phyloP scores from a whole-genome alignment of 1,140 invertebrate species.

The Homalodisca vitripennis region DNA sequence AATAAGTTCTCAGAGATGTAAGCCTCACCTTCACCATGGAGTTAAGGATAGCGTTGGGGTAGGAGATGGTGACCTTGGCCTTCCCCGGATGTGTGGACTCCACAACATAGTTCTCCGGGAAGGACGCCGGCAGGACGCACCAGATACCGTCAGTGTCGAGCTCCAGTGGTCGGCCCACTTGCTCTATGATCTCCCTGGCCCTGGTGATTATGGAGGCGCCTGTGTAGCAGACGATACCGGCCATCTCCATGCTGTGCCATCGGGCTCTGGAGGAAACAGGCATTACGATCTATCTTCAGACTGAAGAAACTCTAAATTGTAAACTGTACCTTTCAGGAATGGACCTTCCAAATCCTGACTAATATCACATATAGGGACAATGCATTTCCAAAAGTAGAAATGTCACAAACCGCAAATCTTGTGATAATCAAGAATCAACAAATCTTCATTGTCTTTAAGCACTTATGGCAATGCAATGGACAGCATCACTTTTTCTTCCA shows the following conservation, averaged over 20 bases:
- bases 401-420: no score
- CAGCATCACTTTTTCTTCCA: no score
- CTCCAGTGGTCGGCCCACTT: slow-evolving; percentile 88
- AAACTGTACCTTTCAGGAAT: no score
- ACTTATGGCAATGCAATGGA: no score
- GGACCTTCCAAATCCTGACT: no score
- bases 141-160: slow-evolving; percentile 99
- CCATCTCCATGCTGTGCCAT: slow-evolving; percentile 99
- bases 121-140: slow-evolving; percentile 95
- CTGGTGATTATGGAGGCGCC: slow-evolving; percentile 97
- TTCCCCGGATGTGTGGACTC: slow-evolving; percentile 83
- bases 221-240: slow-evolving; percentile 96
- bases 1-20: no score
- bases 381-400: no score
- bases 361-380: no score
- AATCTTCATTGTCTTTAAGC: no score
- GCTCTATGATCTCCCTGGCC: slow-evolving; percentile 94
- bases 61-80: slow-evolving; percentile 89
- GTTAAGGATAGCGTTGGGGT: slow-evolving; percentile 96
- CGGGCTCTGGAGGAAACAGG: slow-evolving; percentile 94
- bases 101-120: slow-evolving; percentile 91
- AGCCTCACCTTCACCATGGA: slow-evolving; percentile 97
- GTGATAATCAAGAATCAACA: no score
- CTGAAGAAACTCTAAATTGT: no score
- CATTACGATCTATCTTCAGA: slow-evolving; percentile 99